Percentiles rank a stretch among this genome's conserved stretches.
These are phyloP conservation scores for Sibirionetta formosa DNA, from an alignment of 2,797 vertebrate genomes.

Conservation along the genomic window DNA sequence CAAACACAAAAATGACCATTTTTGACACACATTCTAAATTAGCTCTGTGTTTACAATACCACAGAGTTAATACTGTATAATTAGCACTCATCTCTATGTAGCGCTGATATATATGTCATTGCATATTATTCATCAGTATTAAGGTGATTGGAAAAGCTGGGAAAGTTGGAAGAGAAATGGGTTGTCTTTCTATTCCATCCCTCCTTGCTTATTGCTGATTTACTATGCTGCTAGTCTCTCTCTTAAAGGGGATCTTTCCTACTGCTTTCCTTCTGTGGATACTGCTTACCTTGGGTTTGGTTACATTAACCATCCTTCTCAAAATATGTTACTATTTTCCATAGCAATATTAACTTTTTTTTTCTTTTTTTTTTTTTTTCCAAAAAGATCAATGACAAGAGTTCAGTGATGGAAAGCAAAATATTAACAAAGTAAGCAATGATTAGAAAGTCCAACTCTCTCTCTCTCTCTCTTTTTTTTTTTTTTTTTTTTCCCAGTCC, in stretches of 20 bases:
- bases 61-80: not conserved
- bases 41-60: fast-evolving
- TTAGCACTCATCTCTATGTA: not conserved
- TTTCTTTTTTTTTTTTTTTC: fast-evolving
- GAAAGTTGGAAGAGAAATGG: not conserved
- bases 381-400: not conserved
- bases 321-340: not conserved
- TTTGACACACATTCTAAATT: not conserved
- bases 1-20: not conserved
- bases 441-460: not conserved
- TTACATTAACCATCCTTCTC: not conserved
- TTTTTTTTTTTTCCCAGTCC: too few relatives aligned
- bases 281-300: not conserved
- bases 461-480: not conserved
- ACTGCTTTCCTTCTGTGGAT: not conserved
- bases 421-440: not conserved
- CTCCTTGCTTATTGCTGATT: not conserved
- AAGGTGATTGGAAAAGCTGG: not conserved
- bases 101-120: fast-evolving
- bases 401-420: not conserved
- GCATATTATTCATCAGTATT: not conserved
- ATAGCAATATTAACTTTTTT: not conserved
- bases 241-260: not conserved
- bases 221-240: not conserved
- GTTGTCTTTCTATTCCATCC: not conserved